Evolutionary conservation across 2,888 invertebrate species (phyloP).

Genomic region (Andrena flavipes): DNA sequence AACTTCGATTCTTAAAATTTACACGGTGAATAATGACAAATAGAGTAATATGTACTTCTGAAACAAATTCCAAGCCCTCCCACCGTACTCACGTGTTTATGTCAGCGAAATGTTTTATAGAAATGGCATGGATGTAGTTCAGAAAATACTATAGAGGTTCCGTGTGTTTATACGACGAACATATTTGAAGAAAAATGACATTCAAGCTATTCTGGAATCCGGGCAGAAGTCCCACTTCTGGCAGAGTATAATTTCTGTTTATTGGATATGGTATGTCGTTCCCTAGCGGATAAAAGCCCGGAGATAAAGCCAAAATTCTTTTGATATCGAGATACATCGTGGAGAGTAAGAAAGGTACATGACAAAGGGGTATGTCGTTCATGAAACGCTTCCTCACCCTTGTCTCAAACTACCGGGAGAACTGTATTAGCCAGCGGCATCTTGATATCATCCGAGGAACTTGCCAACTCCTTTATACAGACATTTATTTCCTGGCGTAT

Average conservation of each 20-base stretch:
- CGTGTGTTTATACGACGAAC: not conserved
- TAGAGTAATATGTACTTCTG: too few species aligned
- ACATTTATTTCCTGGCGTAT: conserved; percentile 81
- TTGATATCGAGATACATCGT: conserved; percentile 69
- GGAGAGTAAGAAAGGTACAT: conserved; percentile 45
- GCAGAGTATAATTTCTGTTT: conserved; percentile 79
- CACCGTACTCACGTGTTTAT: too few species aligned
- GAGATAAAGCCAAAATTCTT: conserved; percentile 75
- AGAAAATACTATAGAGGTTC: not conserved
- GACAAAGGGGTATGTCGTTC: conserved; percentile 62
- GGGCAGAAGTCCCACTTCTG: conserved; percentile 54
- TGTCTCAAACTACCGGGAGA: conserved; percentile 62
- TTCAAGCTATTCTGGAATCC: conserved; percentile 55
- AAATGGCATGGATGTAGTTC: not conserved
- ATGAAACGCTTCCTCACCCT: conserved; percentile 63
- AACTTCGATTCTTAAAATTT: too few species aligned
- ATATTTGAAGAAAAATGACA: conserved; percentile 54
- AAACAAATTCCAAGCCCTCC: too few species aligned
- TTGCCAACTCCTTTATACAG: conserved; percentile 82
- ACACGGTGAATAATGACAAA: too few species aligned
- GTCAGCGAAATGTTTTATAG: not conserved
- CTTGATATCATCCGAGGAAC: conserved; percentile 80
- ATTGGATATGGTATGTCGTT: conserved; percentile 73
- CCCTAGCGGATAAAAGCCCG: conserved; percentile 68
- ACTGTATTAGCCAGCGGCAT: conserved; percentile 78